Evolutionary conservation across 2,888 invertebrate species (phyloP).

Genomic region (Fragum fragum): DNA sequence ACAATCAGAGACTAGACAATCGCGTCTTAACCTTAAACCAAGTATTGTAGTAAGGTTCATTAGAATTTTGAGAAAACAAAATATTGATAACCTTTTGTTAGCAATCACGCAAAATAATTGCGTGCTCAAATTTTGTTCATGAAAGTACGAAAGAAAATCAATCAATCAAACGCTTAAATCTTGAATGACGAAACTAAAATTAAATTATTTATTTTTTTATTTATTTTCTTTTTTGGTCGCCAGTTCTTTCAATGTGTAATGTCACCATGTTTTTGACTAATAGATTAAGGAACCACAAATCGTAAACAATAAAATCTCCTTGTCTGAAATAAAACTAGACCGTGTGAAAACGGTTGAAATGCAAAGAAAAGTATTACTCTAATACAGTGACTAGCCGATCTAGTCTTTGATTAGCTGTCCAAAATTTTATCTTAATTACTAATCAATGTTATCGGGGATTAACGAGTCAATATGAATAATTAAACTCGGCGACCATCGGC

Average conservation of each 20-base stretch:
- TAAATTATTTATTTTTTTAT: too few species aligned
- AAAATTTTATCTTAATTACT: slow-evolving; percentile 23
- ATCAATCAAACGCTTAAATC: too few species aligned
- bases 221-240: too few species aligned
- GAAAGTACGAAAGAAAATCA: too few species aligned
- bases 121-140: too few species aligned
- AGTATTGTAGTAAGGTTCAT: too few species aligned
- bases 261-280: not conserved
- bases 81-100: too few species aligned
- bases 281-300: slow-evolving; percentile 14
- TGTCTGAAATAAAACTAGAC: slow-evolving; percentile 9
- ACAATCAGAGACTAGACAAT: too few species aligned
- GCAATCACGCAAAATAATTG: too few species aligned
- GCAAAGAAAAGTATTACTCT: slow-evolving; percentile 17
- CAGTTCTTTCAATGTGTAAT: not conserved
- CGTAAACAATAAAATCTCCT: slow-evolving; percentile 8
- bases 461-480: slow-evolving; percentile 59
- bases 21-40: too few species aligned
- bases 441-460: slow-evolving; percentile 54
- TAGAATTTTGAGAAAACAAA: too few species aligned
- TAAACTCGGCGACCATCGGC: slow-evolving; percentile 62
- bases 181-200: too few species aligned
- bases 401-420: slow-evolving; percentile 12
- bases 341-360: slow-evolving; percentile 21
- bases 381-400: slow-evolving; percentile 23